A percentile compares a stretch with the other conserved stretches of the same genome.
Conservation (phyloP, 1,140 invertebrate genomes). For the Nephila pilipes region DNA sequence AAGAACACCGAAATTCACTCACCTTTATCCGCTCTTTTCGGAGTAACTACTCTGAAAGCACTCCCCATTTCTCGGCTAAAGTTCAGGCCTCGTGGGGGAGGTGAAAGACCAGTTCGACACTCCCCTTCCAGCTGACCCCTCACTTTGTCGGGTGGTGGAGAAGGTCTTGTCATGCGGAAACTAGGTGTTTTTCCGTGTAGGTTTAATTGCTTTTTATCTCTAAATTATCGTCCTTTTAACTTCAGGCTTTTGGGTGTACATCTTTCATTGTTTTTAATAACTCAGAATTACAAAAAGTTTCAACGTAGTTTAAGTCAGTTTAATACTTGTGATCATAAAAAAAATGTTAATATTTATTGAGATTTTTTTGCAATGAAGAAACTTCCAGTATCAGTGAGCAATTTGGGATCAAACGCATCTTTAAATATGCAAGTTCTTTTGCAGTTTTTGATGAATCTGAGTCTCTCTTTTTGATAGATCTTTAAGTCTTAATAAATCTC, state of each 20-base stretch:
- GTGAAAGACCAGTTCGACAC: slow-evolving; percentile 16
- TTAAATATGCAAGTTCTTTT: too few relatives aligned
- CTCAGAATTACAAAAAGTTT: too few relatives aligned
- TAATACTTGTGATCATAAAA: too few relatives aligned
- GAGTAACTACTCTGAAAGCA: slow-evolving; percentile 80
- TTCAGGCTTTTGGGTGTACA: not conserved
- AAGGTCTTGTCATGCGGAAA: slow-evolving; percentile 57
- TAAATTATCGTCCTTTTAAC: not conserved
- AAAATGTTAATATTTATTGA: too few relatives aligned
- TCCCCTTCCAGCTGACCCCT: slow-evolving; percentile 69
- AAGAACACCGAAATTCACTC: slow-evolving; percentile 11
- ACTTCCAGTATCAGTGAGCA: too few relatives aligned
- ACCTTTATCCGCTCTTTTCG: slow-evolving; percentile 79
- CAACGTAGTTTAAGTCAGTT: too few relatives aligned
- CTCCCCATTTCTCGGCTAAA: slow-evolving; percentile 78
- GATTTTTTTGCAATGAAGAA: too few relatives aligned
- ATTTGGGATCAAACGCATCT: too few relatives aligned
- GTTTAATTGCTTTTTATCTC: not conserved
- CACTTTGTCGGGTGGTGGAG: slow-evolving; percentile 69
- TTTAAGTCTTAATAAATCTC: too few relatives aligned
- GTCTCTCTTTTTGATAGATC: too few relatives aligned
- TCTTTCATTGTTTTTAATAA: not conserved
- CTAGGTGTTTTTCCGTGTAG: not conserved
- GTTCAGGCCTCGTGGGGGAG: slow-evolving; percentile 66
- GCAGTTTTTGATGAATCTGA: too few relatives aligned